Percentiles rank a stretch among this genome's conserved stretches.
phyloP scores from a whole-genome alignment of 2,113 vertebrate genomes.

The Podarcis raffonei region DNA sequence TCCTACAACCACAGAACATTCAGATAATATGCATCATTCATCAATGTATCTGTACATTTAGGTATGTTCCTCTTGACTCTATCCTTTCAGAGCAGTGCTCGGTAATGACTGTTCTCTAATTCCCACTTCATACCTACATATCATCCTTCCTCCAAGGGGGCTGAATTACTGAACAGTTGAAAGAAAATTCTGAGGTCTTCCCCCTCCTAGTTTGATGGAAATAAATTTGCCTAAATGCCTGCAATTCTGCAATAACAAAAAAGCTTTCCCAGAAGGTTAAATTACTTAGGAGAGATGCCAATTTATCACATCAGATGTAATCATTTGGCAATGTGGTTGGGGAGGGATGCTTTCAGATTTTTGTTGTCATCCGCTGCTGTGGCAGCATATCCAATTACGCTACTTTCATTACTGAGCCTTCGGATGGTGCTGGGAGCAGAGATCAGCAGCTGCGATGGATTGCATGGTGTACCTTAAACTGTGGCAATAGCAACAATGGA shows the following conservation, averaged over 20 bases:
- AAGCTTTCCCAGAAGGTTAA: constrained; percentile 50
- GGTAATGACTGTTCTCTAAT: neutral
- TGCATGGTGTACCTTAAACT: neutral
- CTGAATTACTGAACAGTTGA: constrained; percentile 34
- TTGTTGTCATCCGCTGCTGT: constrained; percentile 16
- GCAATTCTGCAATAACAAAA: constrained; percentile 40
- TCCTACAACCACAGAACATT: neutral
- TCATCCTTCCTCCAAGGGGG: constrained; percentile 36
- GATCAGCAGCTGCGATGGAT: constrained; percentile 3
- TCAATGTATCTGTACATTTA: neutral
- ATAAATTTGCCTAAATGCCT: constrained; percentile 40
- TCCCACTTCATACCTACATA: neutral
- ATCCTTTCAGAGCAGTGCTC: neutral
- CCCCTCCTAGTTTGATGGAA: constrained; percentile 13
- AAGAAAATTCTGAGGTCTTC: constrained; percentile 25
- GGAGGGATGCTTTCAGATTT: constrained; percentile 40
- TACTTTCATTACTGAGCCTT: constrained; percentile 30
- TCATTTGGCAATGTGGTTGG: constrained; percentile 37
- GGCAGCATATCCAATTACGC: constrained; percentile 37
- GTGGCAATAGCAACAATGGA: neutral
- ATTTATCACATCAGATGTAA: constrained; percentile 58
- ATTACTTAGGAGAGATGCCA: constrained; percentile 45
- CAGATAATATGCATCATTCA: neutral
- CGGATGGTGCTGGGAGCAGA: constrained; percentile 12
- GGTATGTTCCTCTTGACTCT: neutral